Evolutionary conservation across 2,888 invertebrate genomes (phyloP).

Genomic region (Lutraria lutraria): DNA sequence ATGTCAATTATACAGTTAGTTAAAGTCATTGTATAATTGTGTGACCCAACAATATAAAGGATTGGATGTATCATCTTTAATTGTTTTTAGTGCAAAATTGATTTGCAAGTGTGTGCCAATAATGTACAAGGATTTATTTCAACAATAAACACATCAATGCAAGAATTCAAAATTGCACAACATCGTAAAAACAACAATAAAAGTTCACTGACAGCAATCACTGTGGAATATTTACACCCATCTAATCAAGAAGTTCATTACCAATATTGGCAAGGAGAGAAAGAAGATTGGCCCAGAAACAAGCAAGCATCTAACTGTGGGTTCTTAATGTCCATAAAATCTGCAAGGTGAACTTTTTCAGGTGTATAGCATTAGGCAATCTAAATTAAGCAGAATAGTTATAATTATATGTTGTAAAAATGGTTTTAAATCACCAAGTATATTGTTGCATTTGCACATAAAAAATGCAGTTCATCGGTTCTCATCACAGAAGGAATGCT

Average conservation of each 20-base stretch:
- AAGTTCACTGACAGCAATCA: conserved; percentile 1
- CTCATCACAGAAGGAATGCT: too few relatives aligned
- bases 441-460: too few relatives aligned
- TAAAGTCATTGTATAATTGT: background rate
- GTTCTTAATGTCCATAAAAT: background rate
- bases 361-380: too few relatives aligned
- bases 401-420: too few relatives aligned
- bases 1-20: background rate
- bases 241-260: conserved; percentile 18
- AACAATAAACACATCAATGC: conserved; percentile 21
- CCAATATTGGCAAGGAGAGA: background rate
- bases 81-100: background rate
- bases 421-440: too few relatives aligned
- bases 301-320: background rate
- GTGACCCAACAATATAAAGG: background rate
- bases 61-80: background rate
- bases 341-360: background rate
- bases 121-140: background rate
- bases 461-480: too few relatives aligned
- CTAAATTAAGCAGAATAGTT: too few relatives aligned
- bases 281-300: background rate
- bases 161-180: conserved; percentile 12
- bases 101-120: background rate
- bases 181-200: conserved; percentile 22
- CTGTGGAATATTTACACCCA: background rate